Evolutionary conservation across 2,888 invertebrate species (phyloP).

Genomic region (Tenthredo notha): DNA sequence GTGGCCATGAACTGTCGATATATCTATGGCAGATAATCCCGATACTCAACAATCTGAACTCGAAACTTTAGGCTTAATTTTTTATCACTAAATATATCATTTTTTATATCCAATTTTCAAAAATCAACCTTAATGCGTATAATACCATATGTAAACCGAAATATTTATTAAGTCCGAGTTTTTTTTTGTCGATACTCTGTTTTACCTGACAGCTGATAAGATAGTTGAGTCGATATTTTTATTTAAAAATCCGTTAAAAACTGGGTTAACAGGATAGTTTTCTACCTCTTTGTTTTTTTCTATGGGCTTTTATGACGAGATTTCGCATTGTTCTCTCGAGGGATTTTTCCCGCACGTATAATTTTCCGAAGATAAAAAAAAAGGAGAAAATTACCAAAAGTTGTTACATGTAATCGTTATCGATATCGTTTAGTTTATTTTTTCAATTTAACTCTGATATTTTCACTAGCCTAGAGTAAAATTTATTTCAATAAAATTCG

Average conservation of each 20-base stretch:
- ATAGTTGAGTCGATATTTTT: constrained; percentile 11
- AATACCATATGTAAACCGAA: background rate
- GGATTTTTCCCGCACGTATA: too few species aligned
- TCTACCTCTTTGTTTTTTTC: background rate
- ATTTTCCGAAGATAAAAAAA: background rate
- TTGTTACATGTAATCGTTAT: background rate
- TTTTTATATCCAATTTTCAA: background rate
- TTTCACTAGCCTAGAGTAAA: background rate
- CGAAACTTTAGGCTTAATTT: background rate
- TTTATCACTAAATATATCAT: background rate
- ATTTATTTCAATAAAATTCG: background rate
- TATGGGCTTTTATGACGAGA: background rate
- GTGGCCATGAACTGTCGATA: background rate
- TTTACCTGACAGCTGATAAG: constrained; percentile 46
- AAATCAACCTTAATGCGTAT: background rate
- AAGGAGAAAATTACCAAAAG: background rate
- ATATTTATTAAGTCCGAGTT: constrained; percentile 4
- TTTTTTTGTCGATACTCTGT: constrained; percentile 5
- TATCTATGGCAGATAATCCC: background rate
- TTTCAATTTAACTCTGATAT: background rate
- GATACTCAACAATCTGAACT: background rate
- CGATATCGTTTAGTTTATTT: background rate
- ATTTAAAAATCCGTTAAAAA: background rate
- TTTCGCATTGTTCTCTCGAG: background rate
- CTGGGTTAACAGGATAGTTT: background rate